Conservation (phyloP, 35 echinoderm and acorn worm genomes). For the Heliocidaris tuberculata region DNA sequence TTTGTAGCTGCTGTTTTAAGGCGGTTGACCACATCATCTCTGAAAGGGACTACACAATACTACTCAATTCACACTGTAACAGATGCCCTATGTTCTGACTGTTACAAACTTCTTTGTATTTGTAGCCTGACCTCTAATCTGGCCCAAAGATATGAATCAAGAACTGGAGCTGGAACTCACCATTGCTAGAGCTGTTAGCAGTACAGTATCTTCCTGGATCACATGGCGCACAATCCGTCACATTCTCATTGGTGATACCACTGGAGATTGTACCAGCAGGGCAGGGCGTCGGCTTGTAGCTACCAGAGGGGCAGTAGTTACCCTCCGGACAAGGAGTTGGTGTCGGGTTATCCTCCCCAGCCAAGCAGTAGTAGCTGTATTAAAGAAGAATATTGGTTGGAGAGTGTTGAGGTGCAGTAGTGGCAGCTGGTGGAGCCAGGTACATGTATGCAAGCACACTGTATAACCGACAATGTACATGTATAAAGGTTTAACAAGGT, state of each 20-base stretch:
- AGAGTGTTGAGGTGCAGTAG: background rate
- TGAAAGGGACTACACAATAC: too few relatives aligned
- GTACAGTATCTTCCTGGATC: slow-evolving; percentile 86
- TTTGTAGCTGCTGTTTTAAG: too few relatives aligned
- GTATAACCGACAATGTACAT: too few relatives aligned
- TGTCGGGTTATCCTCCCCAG: slow-evolving; percentile 71
- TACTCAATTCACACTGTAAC: too few relatives aligned
- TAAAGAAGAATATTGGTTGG: background rate
- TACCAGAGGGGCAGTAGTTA: slow-evolving; percentile 86
- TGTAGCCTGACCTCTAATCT: too few relatives aligned
- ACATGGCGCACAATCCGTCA: slow-evolving; percentile 78
- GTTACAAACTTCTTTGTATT: too few relatives aligned
- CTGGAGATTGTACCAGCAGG: slow-evolving; percentile 82
- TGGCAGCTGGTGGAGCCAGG: background rate
- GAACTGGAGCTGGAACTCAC: slow-evolving; percentile 40
- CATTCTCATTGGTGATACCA: slow-evolving; percentile 65
- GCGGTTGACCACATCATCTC: background rate
- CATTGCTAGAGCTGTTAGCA: slow-evolving; percentile 86
- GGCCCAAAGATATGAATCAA: too few relatives aligned
- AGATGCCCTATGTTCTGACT: too few relatives aligned
- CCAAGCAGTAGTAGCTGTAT: slow-evolving; percentile 90
- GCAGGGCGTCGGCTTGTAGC: slow-evolving; percentile 91
- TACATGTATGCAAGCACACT: too few relatives aligned
- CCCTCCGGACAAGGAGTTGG: slow-evolving; percentile 82
- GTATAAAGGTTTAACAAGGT: too few relatives aligned